Conservation (phyloP, 1,140 invertebrate genomes). For the Drosophila repletoides region DNA sequence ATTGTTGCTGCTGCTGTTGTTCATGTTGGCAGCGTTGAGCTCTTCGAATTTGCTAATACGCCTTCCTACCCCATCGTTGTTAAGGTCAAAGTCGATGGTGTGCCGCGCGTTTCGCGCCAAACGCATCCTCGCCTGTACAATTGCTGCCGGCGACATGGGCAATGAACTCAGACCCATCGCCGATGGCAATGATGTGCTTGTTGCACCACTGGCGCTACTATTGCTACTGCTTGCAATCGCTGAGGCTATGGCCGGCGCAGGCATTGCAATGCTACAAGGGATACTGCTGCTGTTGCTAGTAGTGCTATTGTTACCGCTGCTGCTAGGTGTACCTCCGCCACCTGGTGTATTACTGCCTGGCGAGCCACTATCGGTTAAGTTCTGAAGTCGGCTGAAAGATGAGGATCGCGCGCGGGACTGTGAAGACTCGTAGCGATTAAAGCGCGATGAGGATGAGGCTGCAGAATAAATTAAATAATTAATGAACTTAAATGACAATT, state of each 20-base stretch:
- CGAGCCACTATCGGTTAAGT: constrained; percentile 70
- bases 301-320: constrained; percentile 11
- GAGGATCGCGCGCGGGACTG: constrained; percentile 83
- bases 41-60: constrained; percentile 86
- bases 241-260: constrained; percentile 56
- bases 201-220: constrained; percentile 4
- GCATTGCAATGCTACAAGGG: constrained; percentile 54
- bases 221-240: constrained; percentile 1
- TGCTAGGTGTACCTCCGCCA: constrained; percentile 26
- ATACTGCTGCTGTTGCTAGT: constrained; percentile 33
- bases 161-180: constrained; percentile 36
- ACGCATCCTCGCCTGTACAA: constrained; percentile 79
- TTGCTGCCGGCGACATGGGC: constrained; percentile 66
- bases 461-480: neutral
- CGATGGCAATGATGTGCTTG: constrained; percentile 27
- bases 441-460: constrained; percentile 51
- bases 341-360: constrained; percentile 53
- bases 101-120: constrained; percentile 75
- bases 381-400: constrained; percentile 82
- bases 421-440: constrained; percentile 79
- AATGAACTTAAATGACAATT: neutral
- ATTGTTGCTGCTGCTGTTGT: constrained; percentile 74
- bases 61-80: constrained; percentile 45
- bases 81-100: constrained; percentile 75
- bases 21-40: constrained; percentile 85